Evolutionary conservation across 2,888 invertebrate genomes (phyloP).

Genomic region (Leptopilina drosophilae): DNA sequence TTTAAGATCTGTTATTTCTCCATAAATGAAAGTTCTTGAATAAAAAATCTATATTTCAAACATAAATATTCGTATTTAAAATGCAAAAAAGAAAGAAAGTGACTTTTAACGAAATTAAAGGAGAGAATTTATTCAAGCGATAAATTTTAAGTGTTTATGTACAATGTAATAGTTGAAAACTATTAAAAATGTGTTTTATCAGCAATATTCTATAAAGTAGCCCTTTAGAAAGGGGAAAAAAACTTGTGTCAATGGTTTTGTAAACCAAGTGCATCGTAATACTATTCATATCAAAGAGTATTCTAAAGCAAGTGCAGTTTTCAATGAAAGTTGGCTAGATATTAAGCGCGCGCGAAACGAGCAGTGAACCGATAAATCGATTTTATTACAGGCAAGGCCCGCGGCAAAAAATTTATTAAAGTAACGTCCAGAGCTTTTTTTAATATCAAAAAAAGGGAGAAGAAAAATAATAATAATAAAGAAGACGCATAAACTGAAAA

Average conservation of each 20-base stretch:
- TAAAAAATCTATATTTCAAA: too few relatives aligned
- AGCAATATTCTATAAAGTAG: constrained; percentile 5
- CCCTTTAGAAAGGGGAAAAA: background rate
- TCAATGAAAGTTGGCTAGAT: constrained; percentile 37
- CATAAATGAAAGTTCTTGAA: background rate
- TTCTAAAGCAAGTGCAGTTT: constrained; percentile 25
- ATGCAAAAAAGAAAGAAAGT: too few relatives aligned
- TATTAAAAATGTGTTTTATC: background rate
- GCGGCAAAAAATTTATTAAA: constrained; percentile 34
- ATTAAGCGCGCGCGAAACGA: constrained; percentile 36
- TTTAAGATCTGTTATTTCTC: background rate
- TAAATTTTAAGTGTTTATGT: background rate
- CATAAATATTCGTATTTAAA: too few relatives aligned
- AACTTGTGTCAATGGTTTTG: constrained; percentile 17
- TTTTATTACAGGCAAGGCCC: constrained; percentile 28
- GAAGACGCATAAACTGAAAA: constrained; percentile 14
- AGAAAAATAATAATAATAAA: background rate
- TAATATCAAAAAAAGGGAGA: constrained; percentile 8
- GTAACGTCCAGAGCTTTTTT: constrained; percentile 12
- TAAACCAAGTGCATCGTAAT: constrained; percentile 10
- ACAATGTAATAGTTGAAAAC: background rate
- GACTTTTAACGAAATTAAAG: too few relatives aligned
- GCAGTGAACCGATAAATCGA: constrained; percentile 39
- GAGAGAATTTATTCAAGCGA: background rate
- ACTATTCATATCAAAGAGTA: constrained; percentile 2